A percentile compares a stretch with the other conserved stretches of the same genome.
phyloP scores from a whole-genome alignment of 1,140 invertebrate species.

The Zaprionus ornatus region DNA sequence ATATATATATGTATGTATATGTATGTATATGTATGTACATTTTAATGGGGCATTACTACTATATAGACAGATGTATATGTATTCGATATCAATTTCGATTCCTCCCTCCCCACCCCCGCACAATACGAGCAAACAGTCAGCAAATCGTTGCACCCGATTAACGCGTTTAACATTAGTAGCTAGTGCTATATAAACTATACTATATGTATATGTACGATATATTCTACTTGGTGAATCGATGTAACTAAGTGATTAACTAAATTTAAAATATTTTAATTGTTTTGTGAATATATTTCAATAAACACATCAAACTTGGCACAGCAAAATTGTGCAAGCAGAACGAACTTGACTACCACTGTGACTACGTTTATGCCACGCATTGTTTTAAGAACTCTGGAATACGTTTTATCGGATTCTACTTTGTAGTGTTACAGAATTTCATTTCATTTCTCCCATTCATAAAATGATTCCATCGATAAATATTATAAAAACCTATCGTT shows the following conservation, averaged over 20 bases:
- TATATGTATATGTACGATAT: constrained; percentile 11
- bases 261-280: constrained; percentile 65
- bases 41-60: constrained; percentile 65
- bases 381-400: too few relatives aligned
- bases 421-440: too few relatives aligned
- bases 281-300: constrained; percentile 73
- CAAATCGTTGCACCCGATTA: constrained; percentile 47
- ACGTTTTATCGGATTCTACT: too few relatives aligned
- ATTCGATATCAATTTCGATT: constrained; percentile 36
- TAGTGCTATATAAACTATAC: constrained; percentile 25
- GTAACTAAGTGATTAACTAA: constrained; percentile 71
- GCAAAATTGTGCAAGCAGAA: constrained; percentile 58
- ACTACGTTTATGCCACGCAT: too few relatives aligned
- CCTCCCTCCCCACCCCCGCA: constrained; percentile 23
- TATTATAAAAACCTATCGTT: constrained; percentile 15
- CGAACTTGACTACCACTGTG: not conserved
- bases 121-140: constrained; percentile 30
- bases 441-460: too few relatives aligned
- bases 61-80: constrained; percentile 36
- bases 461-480: too few relatives aligned
- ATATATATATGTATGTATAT: constrained; percentile 30
- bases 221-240: constrained; percentile 32
- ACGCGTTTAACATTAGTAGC: constrained; percentile 22
- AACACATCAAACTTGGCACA: constrained; percentile 55
- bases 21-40: constrained; percentile 58